Base-by-base conservation (phyloP, 2,797 vertebrate genomes). In the Dicrostonyx torquatus region DNA sequence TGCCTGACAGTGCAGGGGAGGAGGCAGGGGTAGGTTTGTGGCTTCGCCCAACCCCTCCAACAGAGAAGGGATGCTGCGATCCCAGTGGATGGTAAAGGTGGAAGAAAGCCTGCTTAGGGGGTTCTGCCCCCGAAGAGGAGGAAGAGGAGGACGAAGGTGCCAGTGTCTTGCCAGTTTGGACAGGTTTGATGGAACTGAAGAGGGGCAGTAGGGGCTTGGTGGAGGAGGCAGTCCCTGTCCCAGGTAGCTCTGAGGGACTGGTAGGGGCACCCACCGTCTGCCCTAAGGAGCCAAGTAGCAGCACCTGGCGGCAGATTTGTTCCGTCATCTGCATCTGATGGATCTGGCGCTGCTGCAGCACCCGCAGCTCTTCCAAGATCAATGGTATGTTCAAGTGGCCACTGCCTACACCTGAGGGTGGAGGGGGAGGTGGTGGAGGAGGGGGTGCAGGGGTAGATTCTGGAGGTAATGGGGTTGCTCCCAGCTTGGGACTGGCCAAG, bases 241-340 rank as follows among this genome's bases (percentile, higher is more conserved):
- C 95, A 29, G 97, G 96, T 12, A 98, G 87, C 89, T 97, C 97
- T 4, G 97, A 97, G n/a, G 97, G 93, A n/a, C 97, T 97, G 89
- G 97, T 96, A 68, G 97, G 95, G n/a, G 97, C 22, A 53, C 97
- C 96, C 53, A 95, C 96, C 0, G 97, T 90, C 95, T 98, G 98
- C 64, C 98, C 98, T 58, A 98, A 93, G 43, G 98, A 98, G 18
- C 99, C 99, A 6, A 99, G 98, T 79, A 99, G 98, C 70, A 99
- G 97, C 58, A 99, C 99, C 97, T 99, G 99, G 83, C 99, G 98
- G 96, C 99, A 99, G 96, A 99, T 99, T 97, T 99, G 99, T 94
- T 99, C 99, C 0, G 99, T 99, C 98, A 99, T 99, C 97, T 99
- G 99, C 99, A 99, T 99, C 97, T 99, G 99, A 96, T 99, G 99